phyloP scores from a whole-genome alignment of 2,888 invertebrate species.

The Empis stercorea region DNA sequence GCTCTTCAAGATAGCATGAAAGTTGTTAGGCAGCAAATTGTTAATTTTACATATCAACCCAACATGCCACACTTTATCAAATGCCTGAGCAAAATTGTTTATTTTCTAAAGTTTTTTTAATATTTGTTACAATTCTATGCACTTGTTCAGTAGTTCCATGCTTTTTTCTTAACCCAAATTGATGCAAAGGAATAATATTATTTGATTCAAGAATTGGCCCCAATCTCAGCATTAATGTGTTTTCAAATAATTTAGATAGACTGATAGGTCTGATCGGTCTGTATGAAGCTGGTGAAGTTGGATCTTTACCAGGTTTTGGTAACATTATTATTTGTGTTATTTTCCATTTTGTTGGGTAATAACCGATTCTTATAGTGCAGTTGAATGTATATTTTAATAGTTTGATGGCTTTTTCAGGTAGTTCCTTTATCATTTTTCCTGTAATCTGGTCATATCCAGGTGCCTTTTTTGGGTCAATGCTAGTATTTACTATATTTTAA shows the following conservation, averaged over 20 bases:
- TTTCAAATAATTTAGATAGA: constrained; percentile 5
- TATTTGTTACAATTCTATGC: background rate
- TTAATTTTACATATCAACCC: background rate
- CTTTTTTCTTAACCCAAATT: background rate
- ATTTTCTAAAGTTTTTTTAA: background rate
- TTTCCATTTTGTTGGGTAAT: no score
- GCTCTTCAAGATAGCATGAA: background rate
- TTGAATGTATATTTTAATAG: background rate
- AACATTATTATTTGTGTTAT: constrained; percentile 1
- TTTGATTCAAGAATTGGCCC: background rate
- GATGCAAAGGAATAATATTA: background rate
- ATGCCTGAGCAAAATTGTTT: background rate
- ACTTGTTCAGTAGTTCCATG: background rate
- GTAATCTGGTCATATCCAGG: background rate
- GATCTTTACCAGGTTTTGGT: constrained; percentile 3
- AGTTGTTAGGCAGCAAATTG: background rate
- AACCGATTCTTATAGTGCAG: no score
- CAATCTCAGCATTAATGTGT: background rate
- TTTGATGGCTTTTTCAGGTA: background rate
- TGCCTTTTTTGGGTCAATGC: background rate
- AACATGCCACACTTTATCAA: background rate
- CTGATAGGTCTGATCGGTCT: background rate
- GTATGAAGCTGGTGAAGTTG: background rate
- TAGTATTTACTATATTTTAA: background rate
- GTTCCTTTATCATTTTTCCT: background rate